These are phyloP conservation scores for Harpagifer antarcticus DNA, from an alignment of 2,797 vertebrate genomes.

Conservation along the genomic window DNA sequence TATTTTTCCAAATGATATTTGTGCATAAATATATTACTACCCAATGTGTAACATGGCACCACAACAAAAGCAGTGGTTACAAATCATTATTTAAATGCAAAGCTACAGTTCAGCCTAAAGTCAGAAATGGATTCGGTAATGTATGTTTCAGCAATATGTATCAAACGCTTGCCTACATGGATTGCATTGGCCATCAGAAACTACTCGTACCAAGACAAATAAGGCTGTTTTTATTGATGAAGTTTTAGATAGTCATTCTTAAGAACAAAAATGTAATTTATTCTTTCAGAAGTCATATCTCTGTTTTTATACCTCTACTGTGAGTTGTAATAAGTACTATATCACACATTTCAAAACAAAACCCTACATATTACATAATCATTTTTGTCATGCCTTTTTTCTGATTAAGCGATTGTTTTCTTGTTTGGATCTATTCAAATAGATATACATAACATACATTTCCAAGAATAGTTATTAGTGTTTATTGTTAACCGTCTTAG, in stretches of 20 bases:
- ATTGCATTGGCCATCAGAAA: too few species aligned
- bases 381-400: not conserved
- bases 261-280: not conserved
- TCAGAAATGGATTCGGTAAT: not conserved
- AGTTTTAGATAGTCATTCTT: too few species aligned
- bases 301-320: too few species aligned
- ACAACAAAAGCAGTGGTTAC: not conserved
- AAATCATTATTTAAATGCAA: not conserved
- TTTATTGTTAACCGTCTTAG: not conserved
- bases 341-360: not conserved
- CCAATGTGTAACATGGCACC: not conserved
- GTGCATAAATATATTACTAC: not conserved
- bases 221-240: not conserved
- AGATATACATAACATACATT: too few species aligned
- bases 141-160: not conserved
- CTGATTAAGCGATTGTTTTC: not conserved
- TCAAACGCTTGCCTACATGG: not conserved
- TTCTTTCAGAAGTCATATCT: too few species aligned
- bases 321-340: too few species aligned
- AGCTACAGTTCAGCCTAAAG: not conserved
- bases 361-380: too few species aligned
- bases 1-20: conserved; percentile 4
- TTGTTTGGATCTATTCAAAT: not conserved
- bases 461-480: not conserved
- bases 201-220: not conserved